Evolutionary conservation across 2,113 vertebrate genomes (phyloP), one percentile per base, ranked within the genome.

Genomic region (Rutilus rutilus): DNA sequence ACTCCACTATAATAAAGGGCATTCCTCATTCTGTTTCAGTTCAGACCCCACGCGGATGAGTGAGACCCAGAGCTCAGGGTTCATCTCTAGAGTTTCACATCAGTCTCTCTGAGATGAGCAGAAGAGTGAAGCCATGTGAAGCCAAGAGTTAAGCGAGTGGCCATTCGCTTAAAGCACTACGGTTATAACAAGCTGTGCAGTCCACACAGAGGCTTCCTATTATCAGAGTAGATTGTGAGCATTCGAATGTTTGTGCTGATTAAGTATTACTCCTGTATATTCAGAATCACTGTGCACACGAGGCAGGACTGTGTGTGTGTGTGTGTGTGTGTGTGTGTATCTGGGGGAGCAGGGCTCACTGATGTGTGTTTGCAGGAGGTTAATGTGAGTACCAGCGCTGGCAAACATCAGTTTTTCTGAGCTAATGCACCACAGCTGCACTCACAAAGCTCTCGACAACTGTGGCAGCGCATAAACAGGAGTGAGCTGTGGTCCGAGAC

Each of bases 351-450:
- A 30, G 25, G 54, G 6, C 42, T 79, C 30, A 47, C 54, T 57
- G 14, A 21, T 74, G 19, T 50, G 33, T 64, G 92, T 94, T 91
- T 84, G 67, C 30, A 27, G 75, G 83, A 76, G 52, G 85, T 87
- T 92, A 91, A 90, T 82, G 89, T 86, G 71, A 87, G 36, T 85
- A 90, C 89, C 92, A 91, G 92, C 79, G 89, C 88, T 92, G 92
- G 92, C 93, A 93, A 91, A 93, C 95, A 97, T 94, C 93, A 91
- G 92, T 96, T 97, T 93, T 90, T 86, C 89, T 91, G 91, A 86
- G 90, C 92, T 95, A 93, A 95, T 86, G 21, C 6, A 90, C 90
- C 96, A 97, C 97, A 98, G 97, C 97, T 98, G 97, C 94, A 94
- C 87, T 84, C 86, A 87, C 84, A 93, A 92, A 92, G 90, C 9